Evolutionary conservation across 2,888 invertebrate genomes (phyloP).

Genomic region (Philereme transversata): DNA sequence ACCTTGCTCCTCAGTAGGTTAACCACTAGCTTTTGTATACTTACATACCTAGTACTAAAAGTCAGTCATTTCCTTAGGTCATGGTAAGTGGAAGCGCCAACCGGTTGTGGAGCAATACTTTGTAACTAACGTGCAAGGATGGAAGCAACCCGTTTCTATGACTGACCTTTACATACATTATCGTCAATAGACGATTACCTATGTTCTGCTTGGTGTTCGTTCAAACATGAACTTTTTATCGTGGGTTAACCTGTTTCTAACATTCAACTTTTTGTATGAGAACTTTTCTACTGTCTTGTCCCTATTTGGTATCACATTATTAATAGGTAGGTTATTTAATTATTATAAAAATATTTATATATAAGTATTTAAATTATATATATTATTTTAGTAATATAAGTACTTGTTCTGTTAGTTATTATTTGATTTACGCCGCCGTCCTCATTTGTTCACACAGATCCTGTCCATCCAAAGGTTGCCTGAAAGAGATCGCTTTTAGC

Average conservation of each 20-base stretch:
- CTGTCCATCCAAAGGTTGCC: too few relatives aligned
- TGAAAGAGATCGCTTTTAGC: too few relatives aligned
- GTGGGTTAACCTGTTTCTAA: constrained; percentile 1
- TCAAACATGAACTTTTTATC: constrained; percentile 3
- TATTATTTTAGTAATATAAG: too few relatives aligned
- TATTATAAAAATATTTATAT: too few relatives aligned
- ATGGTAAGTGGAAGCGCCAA: constrained; percentile 44
- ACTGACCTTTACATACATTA: constrained; percentile 47
- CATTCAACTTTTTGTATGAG: background rate
- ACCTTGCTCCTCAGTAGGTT: constrained; percentile 14
- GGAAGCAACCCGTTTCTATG: constrained; percentile 48
- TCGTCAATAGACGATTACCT: constrained; percentile 15
- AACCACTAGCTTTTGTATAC: constrained; percentile 18
- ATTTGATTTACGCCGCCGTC: too few relatives aligned
- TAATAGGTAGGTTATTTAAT: too few relatives aligned
- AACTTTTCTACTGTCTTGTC: background rate
- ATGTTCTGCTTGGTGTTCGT: constrained; percentile 12
- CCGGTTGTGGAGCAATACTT: constrained; percentile 48
- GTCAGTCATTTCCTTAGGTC: constrained; percentile 31
- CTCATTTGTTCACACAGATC: too few relatives aligned
- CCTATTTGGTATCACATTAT: background rate
- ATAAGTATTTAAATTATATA: too few relatives aligned
- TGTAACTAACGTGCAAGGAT: constrained; percentile 38
- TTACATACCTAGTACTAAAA: constrained; percentile 21
- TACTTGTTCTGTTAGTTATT: too few relatives aligned